These are phyloP conservation scores for Ceyx cyanopectus DNA, from an alignment of 2,113 vertebrate species.

Conservation along the genomic window DNA sequence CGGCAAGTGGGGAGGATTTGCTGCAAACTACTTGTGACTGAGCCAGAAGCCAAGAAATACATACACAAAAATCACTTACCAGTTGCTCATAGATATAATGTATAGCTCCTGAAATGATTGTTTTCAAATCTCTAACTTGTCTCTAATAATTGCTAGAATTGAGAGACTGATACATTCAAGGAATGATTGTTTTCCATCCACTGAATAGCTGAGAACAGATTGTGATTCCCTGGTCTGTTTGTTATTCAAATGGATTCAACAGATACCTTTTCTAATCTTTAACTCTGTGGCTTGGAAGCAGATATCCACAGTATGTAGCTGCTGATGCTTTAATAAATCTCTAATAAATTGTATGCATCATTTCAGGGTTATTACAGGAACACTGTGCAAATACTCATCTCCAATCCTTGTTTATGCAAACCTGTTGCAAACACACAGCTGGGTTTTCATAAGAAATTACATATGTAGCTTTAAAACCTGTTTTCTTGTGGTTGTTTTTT, in stretches of 20 bases:
- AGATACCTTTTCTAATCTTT: slow-evolving; percentile 66
- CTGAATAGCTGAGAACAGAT: slow-evolving; percentile 55
- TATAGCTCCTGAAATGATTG: slow-evolving; percentile 5
- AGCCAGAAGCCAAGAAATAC: slow-evolving; percentile 12
- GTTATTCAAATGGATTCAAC: slow-evolving; percentile 66
- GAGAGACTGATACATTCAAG: slow-evolving; percentile 44
- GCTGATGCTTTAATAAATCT: slow-evolving; percentile 33
- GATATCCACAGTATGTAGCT: neutral
- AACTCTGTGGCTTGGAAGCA: slow-evolving; percentile 19
- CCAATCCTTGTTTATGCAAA: slow-evolving; percentile 21
- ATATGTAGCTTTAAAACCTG: neutral
- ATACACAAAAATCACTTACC: neutral
- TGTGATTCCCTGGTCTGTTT: slow-evolving; percentile 56
- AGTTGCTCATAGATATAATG: neutral
- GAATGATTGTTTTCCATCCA: slow-evolving; percentile 24
- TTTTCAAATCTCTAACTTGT: slow-evolving; percentile 23
- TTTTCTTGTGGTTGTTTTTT: neutral
- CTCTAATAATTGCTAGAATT: slow-evolving; percentile 25
- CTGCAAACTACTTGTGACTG: neutral
- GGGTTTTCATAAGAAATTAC: neutral
- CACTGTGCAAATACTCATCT: neutral
- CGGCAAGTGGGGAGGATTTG: neutral
- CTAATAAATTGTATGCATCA: slow-evolving; percentile 5
- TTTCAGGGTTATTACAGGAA: slow-evolving; percentile 22
- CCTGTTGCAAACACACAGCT: neutral